These are phyloP conservation scores for Planococcus citri DNA, from an alignment of 1,140 invertebrate species.

Conservation along the genomic window DNA sequence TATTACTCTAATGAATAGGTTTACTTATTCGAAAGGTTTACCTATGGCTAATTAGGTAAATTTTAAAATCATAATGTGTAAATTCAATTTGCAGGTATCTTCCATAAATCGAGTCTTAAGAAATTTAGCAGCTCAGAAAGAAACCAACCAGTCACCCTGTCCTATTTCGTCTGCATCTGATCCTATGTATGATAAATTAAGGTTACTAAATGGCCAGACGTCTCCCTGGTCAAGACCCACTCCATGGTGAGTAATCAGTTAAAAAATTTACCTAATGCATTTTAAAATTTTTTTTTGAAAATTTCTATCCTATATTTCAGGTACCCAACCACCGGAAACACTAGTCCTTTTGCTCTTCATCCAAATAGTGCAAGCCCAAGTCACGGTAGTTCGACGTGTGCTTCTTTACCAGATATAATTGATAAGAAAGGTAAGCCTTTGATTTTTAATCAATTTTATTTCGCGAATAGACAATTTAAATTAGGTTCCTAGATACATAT, in stretches of 20 bases:
- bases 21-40: too few species aligned
- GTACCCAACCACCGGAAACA: constrained; percentile 22
- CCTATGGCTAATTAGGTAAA: too few species aligned
- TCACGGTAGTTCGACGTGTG: constrained; percentile 22
- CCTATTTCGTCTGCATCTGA: constrained; percentile 37
- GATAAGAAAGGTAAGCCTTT: constrained; percentile 25
- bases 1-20: too few species aligned
- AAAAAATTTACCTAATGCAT: neutral
- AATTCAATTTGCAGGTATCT: constrained; percentile 59
- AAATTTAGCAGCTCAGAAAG: constrained; percentile 84
- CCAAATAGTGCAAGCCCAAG: constrained; percentile 22
- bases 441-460: too few species aligned
- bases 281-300: neutral
- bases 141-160: constrained; percentile 38
- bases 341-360: constrained; percentile 25
- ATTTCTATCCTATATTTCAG: neutral
- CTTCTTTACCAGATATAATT: constrained; percentile 25
- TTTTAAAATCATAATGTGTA: too few species aligned
- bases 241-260: constrained; percentile 39
- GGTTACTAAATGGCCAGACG: constrained; percentile 57
- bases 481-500: too few species aligned
- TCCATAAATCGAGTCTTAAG: constrained; percentile 96
- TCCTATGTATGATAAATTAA: constrained; percentile 70
- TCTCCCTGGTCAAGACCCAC: constrained; percentile 44
- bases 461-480: too few species aligned